These are phyloP conservation scores for Eristalis intricaria DNA, from an alignment of 2,888 invertebrate species.

Conservation along the genomic window DNA sequence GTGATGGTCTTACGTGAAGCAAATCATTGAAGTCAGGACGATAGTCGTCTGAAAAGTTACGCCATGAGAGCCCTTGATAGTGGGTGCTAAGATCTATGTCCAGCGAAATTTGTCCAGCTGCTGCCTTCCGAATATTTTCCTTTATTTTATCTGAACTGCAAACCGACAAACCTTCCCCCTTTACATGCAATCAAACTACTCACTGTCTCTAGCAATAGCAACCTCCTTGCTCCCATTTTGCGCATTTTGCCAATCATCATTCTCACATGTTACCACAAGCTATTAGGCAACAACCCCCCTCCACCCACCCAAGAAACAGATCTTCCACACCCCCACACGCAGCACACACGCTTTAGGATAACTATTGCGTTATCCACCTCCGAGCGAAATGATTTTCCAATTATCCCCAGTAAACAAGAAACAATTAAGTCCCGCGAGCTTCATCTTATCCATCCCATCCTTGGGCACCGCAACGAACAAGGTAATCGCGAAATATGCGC, in stretches of 20 bases:
- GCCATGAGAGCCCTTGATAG: too few relatives aligned
- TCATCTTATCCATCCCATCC: neutral
- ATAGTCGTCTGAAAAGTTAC: too few relatives aligned
- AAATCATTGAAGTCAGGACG: too few relatives aligned
- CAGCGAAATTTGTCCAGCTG: too few relatives aligned
- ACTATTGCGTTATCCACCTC: neutral
- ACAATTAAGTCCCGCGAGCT: slow-evolving; percentile 2
- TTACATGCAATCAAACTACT: too few relatives aligned
- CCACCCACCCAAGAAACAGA: neutral
- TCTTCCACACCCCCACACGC: neutral
- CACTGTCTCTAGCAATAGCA: neutral
- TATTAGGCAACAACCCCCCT: neutral
- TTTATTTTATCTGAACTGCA: too few relatives aligned
- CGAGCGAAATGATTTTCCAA: slow-evolving; percentile 6
- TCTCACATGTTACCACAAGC: neutral
- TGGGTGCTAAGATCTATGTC: too few relatives aligned
- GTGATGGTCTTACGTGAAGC: too few relatives aligned
- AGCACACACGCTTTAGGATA: neutral
- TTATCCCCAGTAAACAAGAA: slow-evolving; percentile 32
- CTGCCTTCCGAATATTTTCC: too few relatives aligned
- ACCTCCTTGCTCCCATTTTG: neutral
- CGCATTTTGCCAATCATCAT: neutral
- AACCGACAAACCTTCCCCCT: too few relatives aligned
- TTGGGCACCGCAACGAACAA: neutral
- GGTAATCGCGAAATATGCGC: slow-evolving; percentile 26